Percentiles rank a stretch among this genome's conserved stretches.
Evolutionary conservation across 2,888 invertebrate genomes (phyloP).

Genomic region (Lissocephala sabroskyi): DNA sequence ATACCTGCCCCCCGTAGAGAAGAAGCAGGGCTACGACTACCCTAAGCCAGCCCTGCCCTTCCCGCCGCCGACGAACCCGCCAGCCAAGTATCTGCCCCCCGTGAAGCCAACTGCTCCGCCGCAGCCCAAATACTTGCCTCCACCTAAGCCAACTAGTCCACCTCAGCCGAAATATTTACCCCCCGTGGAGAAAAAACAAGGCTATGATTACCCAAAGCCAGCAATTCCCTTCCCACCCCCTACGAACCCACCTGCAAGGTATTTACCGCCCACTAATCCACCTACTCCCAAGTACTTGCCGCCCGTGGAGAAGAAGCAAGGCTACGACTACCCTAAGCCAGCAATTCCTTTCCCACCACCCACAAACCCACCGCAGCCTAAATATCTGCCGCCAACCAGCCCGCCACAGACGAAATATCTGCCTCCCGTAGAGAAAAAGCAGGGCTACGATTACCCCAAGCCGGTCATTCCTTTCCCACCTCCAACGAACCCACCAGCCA

Average conservation of each 20-base stretch:
- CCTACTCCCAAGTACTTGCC: conserved; percentile 13
- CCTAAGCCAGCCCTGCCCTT: conserved; percentile 8
- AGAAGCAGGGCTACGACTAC: conserved; percentile 1
- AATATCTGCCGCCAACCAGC: conserved; percentile 20
- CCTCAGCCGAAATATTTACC: conserved; percentile 20
- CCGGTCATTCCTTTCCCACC: conserved; percentile 37
- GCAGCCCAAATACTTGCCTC: conserved; percentile 22
- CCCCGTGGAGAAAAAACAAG: conserved; percentile 13
- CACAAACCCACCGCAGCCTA: conserved; percentile 18
- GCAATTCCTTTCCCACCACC: conserved; percentile 30
- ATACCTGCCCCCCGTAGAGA: conserved; percentile 11
- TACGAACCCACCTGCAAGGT: conserved; percentile 13
- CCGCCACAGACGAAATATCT: conserved; percentile 10
- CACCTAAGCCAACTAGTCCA: conserved; percentile 4
- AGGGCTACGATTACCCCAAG: conserved; percentile 49
- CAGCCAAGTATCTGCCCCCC: conserved; percentile 6
- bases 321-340: conserved; percentile 29
- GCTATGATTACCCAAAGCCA: conserved; percentile 35
- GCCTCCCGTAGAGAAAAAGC: conserved; percentile 25
- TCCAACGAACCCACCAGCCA: conserved; percentile 25
- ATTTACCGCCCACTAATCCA: conserved; percentile 13
- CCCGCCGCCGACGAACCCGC: conserved; percentile 2
- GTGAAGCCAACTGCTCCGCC: conserved; percentile 20
- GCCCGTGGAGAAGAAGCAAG: conserved; percentile 8
- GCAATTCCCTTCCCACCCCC: conserved; percentile 27